A percentile compares a stretch with the other conserved stretches of the same genome.
Conservation (phyloP, 2,888 invertebrate species). For the Charanyca ferruginea region DNA sequence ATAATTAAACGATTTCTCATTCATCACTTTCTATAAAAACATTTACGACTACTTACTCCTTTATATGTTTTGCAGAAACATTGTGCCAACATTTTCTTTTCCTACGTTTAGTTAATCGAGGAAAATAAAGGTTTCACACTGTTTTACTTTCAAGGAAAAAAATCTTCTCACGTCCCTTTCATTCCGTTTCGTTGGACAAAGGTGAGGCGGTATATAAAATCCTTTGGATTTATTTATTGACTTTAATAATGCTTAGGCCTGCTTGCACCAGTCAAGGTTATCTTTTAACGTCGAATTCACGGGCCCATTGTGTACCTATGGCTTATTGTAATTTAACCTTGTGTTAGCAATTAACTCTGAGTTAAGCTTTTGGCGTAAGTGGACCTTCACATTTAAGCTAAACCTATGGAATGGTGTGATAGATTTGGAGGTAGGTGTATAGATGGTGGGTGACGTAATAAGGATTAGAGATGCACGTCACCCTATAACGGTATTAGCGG, state of each 20-base stretch:
- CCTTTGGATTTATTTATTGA: constrained; percentile 56
- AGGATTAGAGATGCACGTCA: constrained; percentile 49
- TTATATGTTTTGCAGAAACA: constrained; percentile 32
- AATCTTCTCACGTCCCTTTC: constrained; percentile 51
- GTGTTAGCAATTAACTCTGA: background rate
- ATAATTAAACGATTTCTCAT: constrained; percentile 11
- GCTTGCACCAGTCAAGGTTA: background rate
- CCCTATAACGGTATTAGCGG: constrained; percentile 45
- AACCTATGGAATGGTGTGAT: constrained; percentile 24
- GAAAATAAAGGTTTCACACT: constrained; percentile 53
- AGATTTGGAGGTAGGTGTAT: constrained; percentile 21
- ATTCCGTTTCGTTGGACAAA: constrained; percentile 55
- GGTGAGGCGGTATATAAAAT: constrained; percentile 47
- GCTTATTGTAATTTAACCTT: background rate
- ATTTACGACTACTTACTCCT: constrained; percentile 13
- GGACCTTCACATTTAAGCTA: constrained; percentile 31
- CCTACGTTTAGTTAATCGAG: constrained; percentile 30
- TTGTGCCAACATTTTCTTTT: constrained; percentile 36
- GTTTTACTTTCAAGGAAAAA: constrained; percentile 52
- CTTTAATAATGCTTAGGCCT: constrained; percentile 43
- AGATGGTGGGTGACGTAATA: constrained; percentile 49
- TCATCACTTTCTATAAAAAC: constrained; percentile 29
- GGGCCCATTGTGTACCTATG: no score
- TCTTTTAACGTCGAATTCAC: background rate
- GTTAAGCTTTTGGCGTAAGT: background rate